phyloP scores from a whole-genome alignment of 1,140 invertebrate species.

The Anthonomus grandis region DNA sequence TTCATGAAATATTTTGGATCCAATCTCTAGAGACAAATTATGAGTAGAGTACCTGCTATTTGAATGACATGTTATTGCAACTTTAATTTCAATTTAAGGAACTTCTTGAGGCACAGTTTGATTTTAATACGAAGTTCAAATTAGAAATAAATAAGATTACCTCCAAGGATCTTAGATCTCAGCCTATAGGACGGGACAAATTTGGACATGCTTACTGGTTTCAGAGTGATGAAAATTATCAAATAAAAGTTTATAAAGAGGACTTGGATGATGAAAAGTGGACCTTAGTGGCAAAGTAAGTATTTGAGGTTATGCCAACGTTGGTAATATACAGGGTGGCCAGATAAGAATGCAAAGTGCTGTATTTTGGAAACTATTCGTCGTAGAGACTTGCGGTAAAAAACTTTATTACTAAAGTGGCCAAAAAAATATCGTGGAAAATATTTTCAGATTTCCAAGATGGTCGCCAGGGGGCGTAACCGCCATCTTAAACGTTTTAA shows the following conservation, averaged over 20 bases:
- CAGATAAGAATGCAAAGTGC: too few species aligned
- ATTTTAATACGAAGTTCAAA: slow-evolving; percentile 91
- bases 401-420: not conserved
- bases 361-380: too few species aligned
- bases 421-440: not conserved
- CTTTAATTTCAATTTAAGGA: slow-evolving; percentile 62
- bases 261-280: slow-evolving; percentile 94
- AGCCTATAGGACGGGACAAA: slow-evolving; percentile 87
- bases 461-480: too few species aligned
- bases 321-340: too few species aligned
- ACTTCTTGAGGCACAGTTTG: slow-evolving; percentile 91
- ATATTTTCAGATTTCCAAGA: too few species aligned
- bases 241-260: slow-evolving; percentile 89
- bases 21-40: not conserved
- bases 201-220: slow-evolving; percentile 90
- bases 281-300: slow-evolving; percentile 86
- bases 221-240: slow-evolving; percentile 82
- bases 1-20: too few species aligned
- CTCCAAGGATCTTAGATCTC: slow-evolving; percentile 73
- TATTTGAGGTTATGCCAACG: too few species aligned
- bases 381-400: too few species aligned
- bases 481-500: too few species aligned
- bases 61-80: too few species aligned
- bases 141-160: slow-evolving; percentile 80
- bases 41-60: not conserved